Percentiles rank a stretch among this genome's conserved stretches.
Conservation (phyloP, 2,113 vertebrate genomes). For the human (Homo sapiens) region GRCh38 chr11:48165001-48165500, state of each 20-base stretch:
- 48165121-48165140: not conserved
- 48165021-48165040: not conserved
- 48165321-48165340: not conserved
- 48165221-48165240: not conserved
- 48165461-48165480: not conserved
- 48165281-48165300: not conserved
- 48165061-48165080: too few relatives aligned
- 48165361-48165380: not conserved
- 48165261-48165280: not conserved
- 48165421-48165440: not conserved
- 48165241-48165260: not conserved
- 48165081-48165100: not conserved
- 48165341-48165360: not conserved
- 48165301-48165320: fast-evolving
- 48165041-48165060: fast-evolving
- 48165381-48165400: not conserved
- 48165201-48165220: not conserved
- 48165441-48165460: not conserved
- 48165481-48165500: not conserved
- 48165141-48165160: not conserved
- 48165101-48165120: not conserved
- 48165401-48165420: not conserved
- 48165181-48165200: not conserved
- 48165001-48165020: not conserved
- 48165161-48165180: not conserved